These are phyloP conservation scores for Phymanthus crucifer DNA, from an alignment of 92 coral and sea anemone genomes.

Conservation along the genomic window DNA sequence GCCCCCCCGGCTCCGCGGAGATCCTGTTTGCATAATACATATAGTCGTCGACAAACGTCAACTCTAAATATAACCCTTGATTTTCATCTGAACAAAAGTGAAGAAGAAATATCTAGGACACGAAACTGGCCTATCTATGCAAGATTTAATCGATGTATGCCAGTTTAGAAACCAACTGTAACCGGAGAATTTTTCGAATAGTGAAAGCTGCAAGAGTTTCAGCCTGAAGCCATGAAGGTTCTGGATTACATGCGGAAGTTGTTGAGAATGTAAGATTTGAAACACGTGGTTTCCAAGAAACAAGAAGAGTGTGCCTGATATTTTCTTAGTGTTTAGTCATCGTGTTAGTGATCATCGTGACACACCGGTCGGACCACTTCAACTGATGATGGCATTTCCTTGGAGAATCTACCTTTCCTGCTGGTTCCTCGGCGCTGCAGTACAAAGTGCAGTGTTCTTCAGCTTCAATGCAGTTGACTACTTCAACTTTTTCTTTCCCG, in stretches of 20 bases:
- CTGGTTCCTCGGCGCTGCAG: conserved; percentile 93
- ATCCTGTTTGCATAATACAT: too few species aligned
- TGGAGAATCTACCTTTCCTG: conserved; percentile 75
- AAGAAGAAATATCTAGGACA: not conserved
- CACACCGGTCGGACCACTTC: not conserved
- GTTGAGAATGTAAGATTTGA: not conserved
- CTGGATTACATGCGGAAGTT: not conserved
- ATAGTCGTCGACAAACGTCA: not conserved
- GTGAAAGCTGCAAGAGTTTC: too few species aligned
- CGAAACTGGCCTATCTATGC: not conserved
- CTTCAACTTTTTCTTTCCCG: conserved; percentile 86
- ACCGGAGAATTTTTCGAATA: not conserved
- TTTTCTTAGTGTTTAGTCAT: not conserved
- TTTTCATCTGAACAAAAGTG: not conserved
- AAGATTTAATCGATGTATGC: not conserved
- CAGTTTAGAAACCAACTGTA: not conserved
- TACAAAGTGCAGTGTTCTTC: conserved; percentile 85
- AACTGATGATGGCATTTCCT: conserved; percentile 52
- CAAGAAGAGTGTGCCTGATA: not conserved
- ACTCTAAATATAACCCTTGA: not conserved
- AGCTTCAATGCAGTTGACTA: conserved; percentile 86
- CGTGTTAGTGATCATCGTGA: not conserved
- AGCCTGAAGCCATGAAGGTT: not conserved
- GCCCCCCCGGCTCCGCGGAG: too few species aligned
- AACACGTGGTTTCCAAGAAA: not conserved